phyloP scores from a whole-genome alignment of 2,113 vertebrate genomes.

The Equus quagga region DNA sequence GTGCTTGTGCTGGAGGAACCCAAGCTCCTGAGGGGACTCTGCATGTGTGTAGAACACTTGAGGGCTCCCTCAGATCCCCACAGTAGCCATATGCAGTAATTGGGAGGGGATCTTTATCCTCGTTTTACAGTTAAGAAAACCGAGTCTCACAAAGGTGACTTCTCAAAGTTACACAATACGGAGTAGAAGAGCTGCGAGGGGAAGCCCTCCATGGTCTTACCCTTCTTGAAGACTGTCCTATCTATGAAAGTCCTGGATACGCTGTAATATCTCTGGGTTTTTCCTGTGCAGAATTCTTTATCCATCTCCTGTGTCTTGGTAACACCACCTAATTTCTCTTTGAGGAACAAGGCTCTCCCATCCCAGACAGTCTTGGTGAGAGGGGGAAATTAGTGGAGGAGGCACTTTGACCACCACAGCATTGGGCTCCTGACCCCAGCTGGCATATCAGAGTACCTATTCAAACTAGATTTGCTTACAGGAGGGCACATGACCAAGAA shows the following conservation, averaged over 20 bases:
- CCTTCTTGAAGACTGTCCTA: not conserved
- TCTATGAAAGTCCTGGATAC: not conserved
- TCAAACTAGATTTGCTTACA: not conserved
- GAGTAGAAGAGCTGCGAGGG: not conserved
- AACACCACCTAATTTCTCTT: not conserved
- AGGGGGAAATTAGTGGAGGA: not conserved
- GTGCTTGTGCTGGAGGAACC: not conserved
- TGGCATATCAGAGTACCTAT: not conserved
- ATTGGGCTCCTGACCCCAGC: not conserved
- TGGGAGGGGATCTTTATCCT: not conserved
- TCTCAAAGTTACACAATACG: not conserved
- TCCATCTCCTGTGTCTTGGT: not conserved
- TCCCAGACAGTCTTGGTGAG: not conserved
- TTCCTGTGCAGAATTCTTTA: not conserved
- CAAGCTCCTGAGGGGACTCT: not conserved
- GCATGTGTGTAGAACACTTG: not conserved
- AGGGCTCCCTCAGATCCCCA: not conserved
- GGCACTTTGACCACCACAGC: not conserved
- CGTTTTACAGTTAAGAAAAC: not conserved
- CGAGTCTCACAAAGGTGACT: not conserved
- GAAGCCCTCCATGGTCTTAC: not conserved
- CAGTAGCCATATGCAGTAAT: not conserved
- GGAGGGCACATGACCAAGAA: not conserved
- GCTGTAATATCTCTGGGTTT: not conserved
- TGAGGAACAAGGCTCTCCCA: not conserved